phyloP scores from a whole-genome alignment of 2,888 invertebrate species.

The Hemaris fuciformis region DNA sequence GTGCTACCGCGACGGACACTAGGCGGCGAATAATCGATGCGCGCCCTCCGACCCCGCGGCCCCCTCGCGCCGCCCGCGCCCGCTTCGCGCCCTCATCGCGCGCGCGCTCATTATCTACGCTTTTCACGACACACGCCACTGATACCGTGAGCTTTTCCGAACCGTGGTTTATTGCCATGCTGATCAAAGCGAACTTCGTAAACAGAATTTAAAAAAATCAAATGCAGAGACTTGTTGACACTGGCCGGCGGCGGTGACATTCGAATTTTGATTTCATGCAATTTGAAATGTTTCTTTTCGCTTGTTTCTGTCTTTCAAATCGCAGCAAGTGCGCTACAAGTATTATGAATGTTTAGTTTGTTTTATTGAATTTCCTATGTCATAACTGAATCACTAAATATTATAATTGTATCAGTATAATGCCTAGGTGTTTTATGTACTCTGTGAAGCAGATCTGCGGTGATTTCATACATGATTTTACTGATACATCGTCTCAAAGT shows the following conservation, averaged over 20 bases:
- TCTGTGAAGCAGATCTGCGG: slow-evolving; percentile 53
- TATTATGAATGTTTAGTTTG: slow-evolving; percentile 41
- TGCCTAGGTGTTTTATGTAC: slow-evolving; percentile 71
- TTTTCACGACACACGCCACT: slow-evolving; percentile 51
- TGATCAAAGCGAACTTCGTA: slow-evolving; percentile 40
- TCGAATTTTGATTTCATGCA: slow-evolving; percentile 63
- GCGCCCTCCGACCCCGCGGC: slow-evolving; percentile 36
- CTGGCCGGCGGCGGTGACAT: slow-evolving; percentile 52
- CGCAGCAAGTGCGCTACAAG: slow-evolving; percentile 67
- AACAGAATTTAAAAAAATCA: slow-evolving; percentile 37
- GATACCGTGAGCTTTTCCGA: slow-evolving; percentile 51
- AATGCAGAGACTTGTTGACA: slow-evolving; percentile 32
- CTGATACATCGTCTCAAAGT: slow-evolving; percentile 52
- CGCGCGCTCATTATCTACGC: slow-evolving; percentile 65
- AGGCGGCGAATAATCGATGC: slow-evolving; percentile 76
- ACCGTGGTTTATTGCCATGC: slow-evolving; percentile 42
- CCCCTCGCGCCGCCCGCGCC: slow-evolving; percentile 33
- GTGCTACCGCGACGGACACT: slow-evolving; percentile 52
- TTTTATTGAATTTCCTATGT: slow-evolving; percentile 35
- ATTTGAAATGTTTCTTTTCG: slow-evolving; percentile 51
- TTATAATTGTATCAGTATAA: slow-evolving; percentile 36
- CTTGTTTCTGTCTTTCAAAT: slow-evolving; percentile 62
- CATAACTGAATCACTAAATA: slow-evolving; percentile 24
- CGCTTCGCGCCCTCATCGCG: slow-evolving; percentile 43
- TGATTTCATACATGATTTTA: slow-evolving; percentile 60